Conservation (phyloP, 2,888 invertebrate genomes). For the Penaeus monodon region DNA sequence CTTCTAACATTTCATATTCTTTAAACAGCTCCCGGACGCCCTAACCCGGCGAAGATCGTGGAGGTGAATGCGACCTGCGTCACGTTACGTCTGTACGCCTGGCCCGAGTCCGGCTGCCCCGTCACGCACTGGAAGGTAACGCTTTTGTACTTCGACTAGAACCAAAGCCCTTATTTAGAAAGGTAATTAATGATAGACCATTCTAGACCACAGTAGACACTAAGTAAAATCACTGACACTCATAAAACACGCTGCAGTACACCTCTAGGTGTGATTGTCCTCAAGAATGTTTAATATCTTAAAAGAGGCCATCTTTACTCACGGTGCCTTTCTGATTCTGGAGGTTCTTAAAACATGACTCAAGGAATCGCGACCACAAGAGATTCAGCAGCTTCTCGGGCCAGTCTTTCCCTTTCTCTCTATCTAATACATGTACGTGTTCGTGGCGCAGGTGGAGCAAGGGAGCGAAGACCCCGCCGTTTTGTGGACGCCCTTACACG, state of each 20-base stretch:
- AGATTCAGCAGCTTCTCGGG: too few species aligned
- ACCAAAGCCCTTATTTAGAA: not conserved
- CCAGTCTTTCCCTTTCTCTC: too few species aligned
- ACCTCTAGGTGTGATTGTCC: too few species aligned
- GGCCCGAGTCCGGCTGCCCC: constrained; percentile 62
- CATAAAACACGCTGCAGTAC: too few species aligned
- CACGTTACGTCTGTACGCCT: constrained; percentile 55
- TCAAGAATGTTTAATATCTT: too few species aligned
- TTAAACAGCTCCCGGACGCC: constrained; percentile 45
- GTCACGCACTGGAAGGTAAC: constrained; percentile 60
- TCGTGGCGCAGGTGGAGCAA: constrained; percentile 52
- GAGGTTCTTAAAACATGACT: too few species aligned
- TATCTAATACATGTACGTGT: not conserved
- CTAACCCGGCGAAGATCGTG: constrained; percentile 39
- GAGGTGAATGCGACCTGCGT: constrained; percentile 61
- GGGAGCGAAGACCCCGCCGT: constrained; percentile 38
- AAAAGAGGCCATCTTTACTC: too few species aligned
- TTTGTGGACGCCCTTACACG: constrained; percentile 45
- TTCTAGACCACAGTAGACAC: too few species aligned
- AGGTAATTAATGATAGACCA: too few species aligned
- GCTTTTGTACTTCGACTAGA: not conserved
- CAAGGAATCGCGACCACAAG: too few species aligned
- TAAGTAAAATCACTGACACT: too few species aligned
- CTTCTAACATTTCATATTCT: not conserved
- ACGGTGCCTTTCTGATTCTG: too few species aligned